Percentiles rank a stretch among this genome's conserved stretches.
phyloP scores from a whole-genome alignment of 2,113 vertebrate genomes.

The Pterocles orientalis region DNA sequence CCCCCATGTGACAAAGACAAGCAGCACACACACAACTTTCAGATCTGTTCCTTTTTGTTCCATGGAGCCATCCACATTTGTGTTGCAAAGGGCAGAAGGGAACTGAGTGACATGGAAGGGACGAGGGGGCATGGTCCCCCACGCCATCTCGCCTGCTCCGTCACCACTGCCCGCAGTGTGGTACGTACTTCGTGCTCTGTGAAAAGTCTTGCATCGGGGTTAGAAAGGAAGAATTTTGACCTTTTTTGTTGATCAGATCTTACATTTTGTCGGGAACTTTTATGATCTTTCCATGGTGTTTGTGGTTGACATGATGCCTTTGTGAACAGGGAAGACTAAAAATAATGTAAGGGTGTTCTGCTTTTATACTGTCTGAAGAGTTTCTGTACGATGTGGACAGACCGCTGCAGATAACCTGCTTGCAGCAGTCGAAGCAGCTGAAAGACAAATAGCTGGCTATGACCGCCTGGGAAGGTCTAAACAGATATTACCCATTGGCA shows the following conservation, averaged over 20 bases:
- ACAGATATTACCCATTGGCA: not conserved
- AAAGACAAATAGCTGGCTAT: not conserved
- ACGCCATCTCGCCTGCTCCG: not conserved
- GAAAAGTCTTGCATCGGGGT: not conserved
- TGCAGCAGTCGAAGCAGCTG: not conserved
- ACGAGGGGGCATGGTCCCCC: not conserved
- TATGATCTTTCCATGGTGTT: not conserved
- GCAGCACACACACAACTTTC: not conserved
- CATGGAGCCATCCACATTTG: not conserved
- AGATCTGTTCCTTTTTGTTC: not conserved
- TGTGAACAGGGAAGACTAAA: not conserved
- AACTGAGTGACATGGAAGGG: not conserved
- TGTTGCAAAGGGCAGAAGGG: not conserved
- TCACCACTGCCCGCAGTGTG: accelerated
- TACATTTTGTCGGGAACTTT: not conserved
- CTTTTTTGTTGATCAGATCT: not conserved
- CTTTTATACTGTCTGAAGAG: not conserved
- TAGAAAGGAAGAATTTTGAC: not conserved
- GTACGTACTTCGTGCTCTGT: not conserved
- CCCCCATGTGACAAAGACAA: not conserved
- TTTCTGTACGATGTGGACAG: not conserved
- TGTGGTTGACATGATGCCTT: not conserved
- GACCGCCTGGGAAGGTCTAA: not conserved
- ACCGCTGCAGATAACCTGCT: not conserved
- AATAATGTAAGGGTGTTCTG: not conserved